These are phyloP conservation scores for Etia nguti DNA, from an alignment of 2,113 vertebrate genomes.

Conservation along the genomic window DNA sequence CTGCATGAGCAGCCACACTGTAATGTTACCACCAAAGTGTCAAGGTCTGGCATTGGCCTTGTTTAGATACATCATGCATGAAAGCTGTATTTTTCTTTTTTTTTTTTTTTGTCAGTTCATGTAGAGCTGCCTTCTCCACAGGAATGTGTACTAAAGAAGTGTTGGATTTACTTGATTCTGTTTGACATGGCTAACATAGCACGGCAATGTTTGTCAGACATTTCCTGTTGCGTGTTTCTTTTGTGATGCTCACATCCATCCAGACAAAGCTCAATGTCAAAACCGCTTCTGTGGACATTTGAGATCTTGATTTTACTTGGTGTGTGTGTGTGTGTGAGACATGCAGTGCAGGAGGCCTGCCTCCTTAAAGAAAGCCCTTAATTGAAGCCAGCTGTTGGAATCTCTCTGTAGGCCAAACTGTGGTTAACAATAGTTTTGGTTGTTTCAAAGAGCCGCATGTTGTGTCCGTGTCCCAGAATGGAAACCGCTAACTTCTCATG, in stretches of 20 bases:
- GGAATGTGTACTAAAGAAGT: background rate
- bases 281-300: background rate
- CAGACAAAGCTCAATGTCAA: background rate
- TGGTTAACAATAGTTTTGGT: constrained; percentile 42
- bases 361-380: constrained; percentile 40
- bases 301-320: background rate
- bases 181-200: background rate
- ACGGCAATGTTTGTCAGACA: background rate
- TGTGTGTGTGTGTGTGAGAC: background rate
- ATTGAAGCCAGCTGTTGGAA: constrained; percentile 62
- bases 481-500: constrained; percentile 18
- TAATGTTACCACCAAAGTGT: background rate
- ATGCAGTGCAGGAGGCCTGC: constrained; percentile 2
- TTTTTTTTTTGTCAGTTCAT: background rate
- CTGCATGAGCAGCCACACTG: background rate
- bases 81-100: background rate
- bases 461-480: constrained; percentile 12
- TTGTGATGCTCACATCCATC: background rate
- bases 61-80: background rate
- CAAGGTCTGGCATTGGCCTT: background rate
- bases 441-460: constrained; percentile 32
- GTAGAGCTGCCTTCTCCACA: background rate
- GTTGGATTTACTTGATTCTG: background rate
- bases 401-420: constrained; percentile 33
- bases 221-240: background rate